A percentile compares a stretch with the other conserved stretches of the same genome.
Evolutionary conservation across 2,888 invertebrate species (phyloP).

Genomic region (Andrena trimmerana): DNA sequence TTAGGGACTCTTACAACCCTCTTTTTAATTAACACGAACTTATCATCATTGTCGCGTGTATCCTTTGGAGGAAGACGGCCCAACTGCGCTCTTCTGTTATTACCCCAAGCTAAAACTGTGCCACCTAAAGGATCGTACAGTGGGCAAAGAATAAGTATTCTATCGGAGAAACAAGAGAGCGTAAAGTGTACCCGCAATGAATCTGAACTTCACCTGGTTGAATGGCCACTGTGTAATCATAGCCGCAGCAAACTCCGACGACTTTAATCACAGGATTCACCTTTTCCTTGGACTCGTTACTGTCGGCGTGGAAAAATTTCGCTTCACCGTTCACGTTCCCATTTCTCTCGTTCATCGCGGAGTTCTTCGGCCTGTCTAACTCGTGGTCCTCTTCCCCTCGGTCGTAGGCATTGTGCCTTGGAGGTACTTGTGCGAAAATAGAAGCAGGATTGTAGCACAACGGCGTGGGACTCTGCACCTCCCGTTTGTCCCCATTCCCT

Average conservation of each 20-base stretch:
- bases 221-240: constrained; percentile 91
- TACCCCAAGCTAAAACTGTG: constrained; percentile 91
- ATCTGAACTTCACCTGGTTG: constrained; percentile 77
- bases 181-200: no score
- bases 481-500: constrained; percentile 90
- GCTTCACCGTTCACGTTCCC: constrained; percentile 52
- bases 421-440: constrained; percentile 77
- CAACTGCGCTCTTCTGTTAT: constrained; percentile 89
- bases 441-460: constrained; percentile 85
- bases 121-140: constrained; percentile 84
- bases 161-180: no score
- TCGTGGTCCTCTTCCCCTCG: constrained; percentile 49
- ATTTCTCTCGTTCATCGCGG: constrained; percentile 44
- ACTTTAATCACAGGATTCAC: constrained; percentile 81
- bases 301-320: constrained; percentile 41
- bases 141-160: no score
- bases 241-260: constrained; percentile 89
- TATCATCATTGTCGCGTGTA: constrained; percentile 86
- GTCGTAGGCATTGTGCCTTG: constrained; percentile 65
- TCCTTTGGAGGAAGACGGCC: constrained; percentile 87
- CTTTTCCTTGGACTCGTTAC: constrained; percentile 73
- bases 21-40: constrained; percentile 89
- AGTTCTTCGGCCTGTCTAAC: constrained; percentile 25
- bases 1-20: constrained; percentile 90
- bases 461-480: constrained; percentile 87